Base-by-base conservation (phyloP, 1,140 invertebrate species). In the Orussus abietinus region DNA sequence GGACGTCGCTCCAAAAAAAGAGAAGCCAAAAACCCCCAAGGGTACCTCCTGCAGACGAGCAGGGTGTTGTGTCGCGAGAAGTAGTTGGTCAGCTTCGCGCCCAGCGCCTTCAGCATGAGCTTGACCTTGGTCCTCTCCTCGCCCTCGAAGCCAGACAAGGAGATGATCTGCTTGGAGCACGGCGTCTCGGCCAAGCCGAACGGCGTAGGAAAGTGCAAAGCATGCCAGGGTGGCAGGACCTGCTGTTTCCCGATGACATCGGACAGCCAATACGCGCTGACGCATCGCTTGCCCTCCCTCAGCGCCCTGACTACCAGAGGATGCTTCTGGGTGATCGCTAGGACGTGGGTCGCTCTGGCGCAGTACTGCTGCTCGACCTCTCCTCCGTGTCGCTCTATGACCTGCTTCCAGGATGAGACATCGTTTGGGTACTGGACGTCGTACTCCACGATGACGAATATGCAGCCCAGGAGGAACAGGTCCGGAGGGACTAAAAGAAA, bases 201-300 rank as follows among this genome's bases (percentile, higher is more conserved):
- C 11, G 89, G 81, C 19, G 85, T 81, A 1, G 94, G 95, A 53
- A 96, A 78, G 69, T 98, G 94, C 20, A 96, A 66, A 3, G 90
- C 90, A 53, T 91, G 86, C 85, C 88, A 96, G 0, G 95, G 94
- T 2, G 92, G 90, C 39, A 84, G 59, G 57, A 96, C 82, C 61
- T 89, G 88, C 51, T 91, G 86, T 37, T 86, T 84, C 1, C 80
- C 62, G 40, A 96, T 80, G 17, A 92, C 84, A 67, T 97, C 94
- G 44, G 88, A 93, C 9, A 98, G 71, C 95, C 95, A 98, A 72
- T 89, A 89, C 6, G 92, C 85, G 4, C 92, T 96, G 4, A 98
- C 89, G 59, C 93, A 90, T 14, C 92, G 81, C 67, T 86, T 86
- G 3, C 81, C 81, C 32, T 79, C 76, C 7, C 77, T 57, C 5